Conservation (phyloP, 2,888 invertebrate species). For the Agriopis aurantiaria region DNA sequence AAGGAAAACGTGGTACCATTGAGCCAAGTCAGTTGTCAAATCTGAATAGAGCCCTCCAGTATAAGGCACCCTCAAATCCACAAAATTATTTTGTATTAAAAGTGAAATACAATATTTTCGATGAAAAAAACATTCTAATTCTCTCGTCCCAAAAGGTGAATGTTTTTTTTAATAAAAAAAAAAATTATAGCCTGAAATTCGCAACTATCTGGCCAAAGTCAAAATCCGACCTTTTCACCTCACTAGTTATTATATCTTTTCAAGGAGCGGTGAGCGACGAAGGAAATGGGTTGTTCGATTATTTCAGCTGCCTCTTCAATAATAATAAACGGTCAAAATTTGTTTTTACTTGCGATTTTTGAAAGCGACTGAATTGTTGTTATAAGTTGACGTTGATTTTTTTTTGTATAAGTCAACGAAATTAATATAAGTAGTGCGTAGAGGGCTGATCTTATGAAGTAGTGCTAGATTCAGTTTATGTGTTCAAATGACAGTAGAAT, state of each 20-base stretch:
- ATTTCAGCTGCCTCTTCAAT: slow-evolving; percentile 41
- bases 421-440: neutral
- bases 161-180: neutral
- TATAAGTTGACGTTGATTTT: neutral
- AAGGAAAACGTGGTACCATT: too few species aligned
- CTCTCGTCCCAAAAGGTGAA: neutral
- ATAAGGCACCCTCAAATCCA: too few species aligned
- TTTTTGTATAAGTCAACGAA: too few species aligned
- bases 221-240: neutral
- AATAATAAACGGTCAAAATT: slow-evolving; percentile 31
- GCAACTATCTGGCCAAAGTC: neutral
- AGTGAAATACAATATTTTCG: too few species aligned
- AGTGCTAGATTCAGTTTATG: neutral
- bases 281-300: slow-evolving; percentile 40
- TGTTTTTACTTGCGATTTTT: slow-evolving; percentile 27
- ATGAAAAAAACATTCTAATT: too few species aligned
- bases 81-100: too few species aligned
- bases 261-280: slow-evolving; percentile 32
- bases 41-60: too few species aligned
- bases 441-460: too few species aligned
- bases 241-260: slow-evolving; percentile 23
- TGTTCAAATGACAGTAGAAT: neutral
- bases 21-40: too few species aligned
- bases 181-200: neutral
- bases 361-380: neutral